A percentile compares a stretch with the other conserved stretches of the same genome.
These are phyloP conservation scores for Crotalus tigris DNA, from an alignment of 2,113 vertebrate species.

Conservation along the genomic window DNA sequence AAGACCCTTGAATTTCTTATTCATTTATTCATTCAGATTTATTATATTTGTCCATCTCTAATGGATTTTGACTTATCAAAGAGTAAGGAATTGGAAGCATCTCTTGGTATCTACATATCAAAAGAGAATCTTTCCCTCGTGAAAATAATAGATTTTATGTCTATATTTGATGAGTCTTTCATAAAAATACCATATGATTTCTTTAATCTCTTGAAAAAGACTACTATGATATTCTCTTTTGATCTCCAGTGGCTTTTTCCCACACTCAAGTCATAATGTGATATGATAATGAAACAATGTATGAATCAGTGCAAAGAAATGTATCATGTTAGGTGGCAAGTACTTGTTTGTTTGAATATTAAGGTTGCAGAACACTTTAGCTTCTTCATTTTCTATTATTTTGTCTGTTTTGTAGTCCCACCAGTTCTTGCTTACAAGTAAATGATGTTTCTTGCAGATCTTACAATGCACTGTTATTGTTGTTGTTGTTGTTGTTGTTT, in stretches of 20 bases:
- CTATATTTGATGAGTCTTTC: background rate
- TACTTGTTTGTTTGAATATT: too few species aligned
- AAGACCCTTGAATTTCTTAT: background rate
- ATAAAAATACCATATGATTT: background rate
- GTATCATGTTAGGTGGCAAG: too few species aligned
- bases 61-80: background rate
- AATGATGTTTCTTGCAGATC: too few species aligned
- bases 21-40: background rate
- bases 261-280: background rate
- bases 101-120: background rate
- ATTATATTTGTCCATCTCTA: background rate
- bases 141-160: background rate
- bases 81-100: background rate
- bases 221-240: background rate
- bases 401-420: background rate
- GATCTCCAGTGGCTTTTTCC: background rate
- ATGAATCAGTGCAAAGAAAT: background rate
- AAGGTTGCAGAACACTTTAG: too few species aligned
- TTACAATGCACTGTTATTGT: background rate
- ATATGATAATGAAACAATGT: background rate
- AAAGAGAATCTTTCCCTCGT: background rate
- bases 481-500: background rate
- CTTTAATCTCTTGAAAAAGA: background rate
- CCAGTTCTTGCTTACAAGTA: too few species aligned
- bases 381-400: background rate